Evolutionary conservation across 2,888 invertebrate genomes (phyloP), one percentile per base, ranked within the genome.

Genomic region (Trissoscelio sp.): DNA sequence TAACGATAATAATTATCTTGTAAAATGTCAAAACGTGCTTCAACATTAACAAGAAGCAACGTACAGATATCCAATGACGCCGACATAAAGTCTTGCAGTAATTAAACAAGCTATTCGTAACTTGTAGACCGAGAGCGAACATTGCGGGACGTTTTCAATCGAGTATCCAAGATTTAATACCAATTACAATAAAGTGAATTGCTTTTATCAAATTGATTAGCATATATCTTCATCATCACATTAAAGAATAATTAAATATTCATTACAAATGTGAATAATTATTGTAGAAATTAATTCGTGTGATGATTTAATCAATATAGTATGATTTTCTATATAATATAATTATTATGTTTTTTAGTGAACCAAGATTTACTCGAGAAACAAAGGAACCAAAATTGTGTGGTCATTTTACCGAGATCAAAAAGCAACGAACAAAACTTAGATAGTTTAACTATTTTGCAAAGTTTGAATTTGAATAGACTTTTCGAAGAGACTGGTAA

Each of bases 401-500:
- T 53, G 7, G 7, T 14, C 28, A 53, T 53, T 53, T 14, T 28
- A 2, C 24, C 51, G 5, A 31, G 14, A 53, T 53, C 51, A 53
- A 53, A 53, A 28, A 53, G 28, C 24, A 53, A 14, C 28, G 51
- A 39, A 24, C 24, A 12, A 42, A 58, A 58, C 6, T 3, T 39
- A 9, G 22, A 42, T 12, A 9, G 14, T 39, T 42, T 3, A 2
- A 37, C 57, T 0, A 22, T 18, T 18, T 12, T 14, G 42, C 39
- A 22, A 5, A 5, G 22, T 58, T 12, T 42, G 24, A 58, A 39
- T 58, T 1, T 58, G 42, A 58, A 58, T 58, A 42, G 39, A 42
- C 24, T n/a, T 34, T 42, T 58, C 14, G 58, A 58, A 42, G 58
- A 39, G 22, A 39, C 58, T 22, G 58, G 58, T 58, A 12, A 58